Evolutionary conservation across 2,888 invertebrate species (phyloP), one percentile per base, ranked within the genome.

Genomic region (Cataglyphis livida): DNA sequence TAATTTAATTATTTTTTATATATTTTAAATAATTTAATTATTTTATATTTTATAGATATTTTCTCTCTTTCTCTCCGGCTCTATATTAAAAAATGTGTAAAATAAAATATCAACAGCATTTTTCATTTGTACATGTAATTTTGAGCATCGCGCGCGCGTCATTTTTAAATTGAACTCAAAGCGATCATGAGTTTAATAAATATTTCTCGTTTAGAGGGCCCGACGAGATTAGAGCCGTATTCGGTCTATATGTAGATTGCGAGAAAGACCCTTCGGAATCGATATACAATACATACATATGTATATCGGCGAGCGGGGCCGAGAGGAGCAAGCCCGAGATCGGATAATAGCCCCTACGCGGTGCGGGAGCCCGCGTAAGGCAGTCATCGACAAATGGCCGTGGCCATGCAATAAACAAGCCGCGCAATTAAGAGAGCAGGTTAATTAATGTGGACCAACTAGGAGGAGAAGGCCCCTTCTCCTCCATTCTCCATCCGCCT

Each of bases 371-470:
- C 82, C 51, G 84, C 74, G 68, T 68, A 81, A 82, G 90, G 68
- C 85, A 84, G 75, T 85, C 89, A 89, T 91, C 91, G 91, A 92
- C 92, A 92, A 92, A 92, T 92, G 92, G 91, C 89, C 87, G 86
- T 90, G 88, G 90, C 90, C 90, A 89, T 91, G 91, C 91, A 90
- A 92, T 92, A 92, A 92, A 92, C 92, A 92, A 91, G 92, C 90
- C 90, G 91, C 91, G 92, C 92, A 92, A 92, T 92, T 92, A 92
- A 92, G 91, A 91, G 91, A 92, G 92, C 92, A 89, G 92, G 91
- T 92, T 92, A 92, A 92, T 92, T 92, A 92, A 92, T 92, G 92
- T 92, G 90, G 91, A 91, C 91, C 91, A 90, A 91, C 91, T 90
- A 90, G 90, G 84, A 89, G 89, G 84, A 89, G 88, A 85, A 86